Conservation (phyloP, 2,113 vertebrate genomes). For the Rhizomys pruinosus region DNA sequence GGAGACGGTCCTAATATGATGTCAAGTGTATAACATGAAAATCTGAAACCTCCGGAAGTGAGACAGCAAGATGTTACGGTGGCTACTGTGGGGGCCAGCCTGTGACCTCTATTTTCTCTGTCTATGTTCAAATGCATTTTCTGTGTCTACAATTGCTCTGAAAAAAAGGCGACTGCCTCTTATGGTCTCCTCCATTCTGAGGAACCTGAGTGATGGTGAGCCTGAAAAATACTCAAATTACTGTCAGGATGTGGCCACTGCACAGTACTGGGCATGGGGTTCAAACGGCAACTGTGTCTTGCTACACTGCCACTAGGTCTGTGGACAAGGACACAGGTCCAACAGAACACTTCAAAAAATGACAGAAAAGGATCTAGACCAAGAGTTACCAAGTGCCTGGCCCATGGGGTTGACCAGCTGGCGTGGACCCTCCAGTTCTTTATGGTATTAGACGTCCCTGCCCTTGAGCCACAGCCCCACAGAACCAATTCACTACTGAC, state of each 20-base stretch:
- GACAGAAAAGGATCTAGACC: not conserved
- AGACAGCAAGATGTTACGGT: not conserved
- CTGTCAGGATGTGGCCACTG: too few species aligned
- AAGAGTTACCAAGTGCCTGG: not conserved
- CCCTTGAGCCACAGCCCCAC: fast-evolving
- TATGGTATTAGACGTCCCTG: not conserved
- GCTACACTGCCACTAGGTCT: not conserved
- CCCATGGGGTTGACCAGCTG: not conserved
- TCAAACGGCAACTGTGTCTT: not conserved
- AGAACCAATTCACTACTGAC: not conserved
- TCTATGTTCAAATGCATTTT: not conserved
- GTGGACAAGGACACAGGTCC: not conserved
- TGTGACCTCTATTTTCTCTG: fast-evolving
- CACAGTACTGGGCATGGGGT: fast-evolving
- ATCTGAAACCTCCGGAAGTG: not conserved
- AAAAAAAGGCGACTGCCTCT: not conserved
- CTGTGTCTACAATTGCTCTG: not conserved
- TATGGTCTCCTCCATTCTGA: not conserved
- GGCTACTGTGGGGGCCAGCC: fast-evolving
- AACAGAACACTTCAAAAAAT: not conserved
- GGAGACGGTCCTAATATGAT: fast-evolving
- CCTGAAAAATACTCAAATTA: not conserved
- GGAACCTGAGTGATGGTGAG: too few species aligned
- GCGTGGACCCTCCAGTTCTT: not conserved
- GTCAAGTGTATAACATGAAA: not conserved